Evolutionary conservation across 2,888 invertebrate species (phyloP).

Genomic region (Drosophila koepferae): DNA sequence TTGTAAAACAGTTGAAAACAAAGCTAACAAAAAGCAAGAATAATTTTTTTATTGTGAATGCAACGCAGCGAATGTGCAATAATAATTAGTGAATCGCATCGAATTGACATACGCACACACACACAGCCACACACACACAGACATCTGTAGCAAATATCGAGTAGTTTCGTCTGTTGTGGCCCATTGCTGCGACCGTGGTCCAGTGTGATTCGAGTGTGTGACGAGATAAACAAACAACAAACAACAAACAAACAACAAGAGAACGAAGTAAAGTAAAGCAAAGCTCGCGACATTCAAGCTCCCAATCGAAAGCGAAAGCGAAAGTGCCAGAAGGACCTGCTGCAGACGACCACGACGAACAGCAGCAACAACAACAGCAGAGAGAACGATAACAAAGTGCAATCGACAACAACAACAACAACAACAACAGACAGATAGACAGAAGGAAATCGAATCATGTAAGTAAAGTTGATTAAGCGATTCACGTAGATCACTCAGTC

Average conservation of each 20-base stretch:
- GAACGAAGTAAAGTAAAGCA: background rate
- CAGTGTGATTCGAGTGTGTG: slow-evolving; percentile 29
- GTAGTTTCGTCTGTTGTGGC: slow-evolving; percentile 7
- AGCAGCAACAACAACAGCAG: slow-evolving; percentile 2
- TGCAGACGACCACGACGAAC: slow-evolving; percentile 15
- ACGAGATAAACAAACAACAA: slow-evolving; percentile 11
- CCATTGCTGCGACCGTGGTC: slow-evolving; percentile 22
- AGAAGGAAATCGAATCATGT: background rate
- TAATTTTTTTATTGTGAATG: slow-evolving; percentile 35
- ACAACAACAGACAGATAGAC: background rate
- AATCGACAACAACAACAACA: slow-evolving; percentile 14
- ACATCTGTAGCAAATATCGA: slow-evolving; percentile 2
- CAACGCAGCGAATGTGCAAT: slow-evolving; percentile 40
- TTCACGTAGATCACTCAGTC: background rate
- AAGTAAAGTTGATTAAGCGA: slow-evolving; percentile 7
- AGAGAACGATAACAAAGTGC: slow-evolving; percentile 19
- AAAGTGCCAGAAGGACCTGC: slow-evolving; percentile 28
- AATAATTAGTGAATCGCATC: slow-evolving; percentile 11
- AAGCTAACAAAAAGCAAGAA: background rate
- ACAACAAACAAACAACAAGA: slow-evolving; percentile 2
- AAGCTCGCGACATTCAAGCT: slow-evolving; percentile 1
- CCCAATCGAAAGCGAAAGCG: slow-evolving; percentile 23
- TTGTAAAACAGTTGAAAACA: slow-evolving; percentile 10
- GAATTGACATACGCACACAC: background rate
- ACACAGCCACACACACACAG: background rate